phyloP scores from a whole-genome alignment of 2,888 invertebrate species.

The Cyclophora punctaria region DNA sequence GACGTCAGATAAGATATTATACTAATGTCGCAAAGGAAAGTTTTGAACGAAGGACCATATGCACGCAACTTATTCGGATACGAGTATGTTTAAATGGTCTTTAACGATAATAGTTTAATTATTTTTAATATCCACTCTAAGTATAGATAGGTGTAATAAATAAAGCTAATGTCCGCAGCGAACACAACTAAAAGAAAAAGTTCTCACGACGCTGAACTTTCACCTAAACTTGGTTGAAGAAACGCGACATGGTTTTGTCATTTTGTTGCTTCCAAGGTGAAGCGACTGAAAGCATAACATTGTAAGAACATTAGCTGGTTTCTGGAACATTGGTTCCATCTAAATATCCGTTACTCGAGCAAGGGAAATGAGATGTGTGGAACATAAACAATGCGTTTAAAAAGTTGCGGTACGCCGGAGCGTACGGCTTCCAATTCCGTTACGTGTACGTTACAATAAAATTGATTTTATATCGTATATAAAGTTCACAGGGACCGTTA shows the following conservation, averaged over 20 bases:
- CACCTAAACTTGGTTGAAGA: constrained; percentile 16
- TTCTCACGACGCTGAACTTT: constrained; percentile 21
- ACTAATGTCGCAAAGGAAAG: too few species aligned
- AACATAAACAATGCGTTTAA: constrained; percentile 21
- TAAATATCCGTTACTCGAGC: constrained; percentile 26
- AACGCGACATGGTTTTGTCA: constrained; percentile 31
- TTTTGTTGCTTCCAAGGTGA: constrained; percentile 24
- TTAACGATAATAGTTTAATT: too few species aligned
- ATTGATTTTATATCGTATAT: constrained; percentile 19
- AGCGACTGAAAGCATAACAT: constrained; percentile 26
- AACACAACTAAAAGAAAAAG: constrained; percentile 15
- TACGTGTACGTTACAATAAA: constrained; percentile 19
- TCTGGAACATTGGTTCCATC: constrained; percentile 19
- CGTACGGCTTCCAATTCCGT: constrained; percentile 21
- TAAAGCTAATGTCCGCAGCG: constrained; percentile 16
- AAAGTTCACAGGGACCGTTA: constrained; percentile 6
- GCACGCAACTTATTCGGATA: too few species aligned
- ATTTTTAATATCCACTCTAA: too few species aligned
- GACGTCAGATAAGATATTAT: neutral
- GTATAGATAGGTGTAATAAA: too few species aligned
- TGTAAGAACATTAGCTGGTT: constrained; percentile 34
- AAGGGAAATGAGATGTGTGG: constrained; percentile 18
- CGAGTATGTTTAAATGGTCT: too few species aligned
- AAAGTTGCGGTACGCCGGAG: constrained; percentile 21
- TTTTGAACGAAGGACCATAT: too few species aligned